phyloP scores from a whole-genome alignment of 2,888 invertebrate species.

The Amphiduros pacificus region DNA sequence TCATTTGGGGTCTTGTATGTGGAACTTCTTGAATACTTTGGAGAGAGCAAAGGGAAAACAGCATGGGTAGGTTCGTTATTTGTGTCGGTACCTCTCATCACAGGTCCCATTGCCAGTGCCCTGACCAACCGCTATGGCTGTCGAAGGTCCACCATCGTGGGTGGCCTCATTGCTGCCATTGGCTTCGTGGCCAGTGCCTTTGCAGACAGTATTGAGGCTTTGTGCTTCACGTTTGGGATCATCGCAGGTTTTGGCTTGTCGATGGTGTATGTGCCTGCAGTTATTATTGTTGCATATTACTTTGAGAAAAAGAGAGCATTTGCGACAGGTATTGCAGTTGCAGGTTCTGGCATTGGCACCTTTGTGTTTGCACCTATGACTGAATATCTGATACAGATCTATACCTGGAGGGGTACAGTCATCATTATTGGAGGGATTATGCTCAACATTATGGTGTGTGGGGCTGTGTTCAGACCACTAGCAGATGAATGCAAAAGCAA shows the following conservation, averaged over 20 bases:
- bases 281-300: constrained; percentile 58
- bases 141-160: constrained; percentile 48
- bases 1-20: constrained; percentile 62
- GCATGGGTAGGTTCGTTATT: constrained; percentile 89
- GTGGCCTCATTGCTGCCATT: constrained; percentile 48
- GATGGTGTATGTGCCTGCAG: constrained; percentile 56
- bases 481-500: constrained; percentile 38
- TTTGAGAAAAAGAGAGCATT: constrained; percentile 58
- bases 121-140: constrained; percentile 56
- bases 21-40: constrained; percentile 71
- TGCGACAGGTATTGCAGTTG: constrained; percentile 57
- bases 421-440: constrained; percentile 53
- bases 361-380: constrained; percentile 55
- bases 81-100: constrained; percentile 83
- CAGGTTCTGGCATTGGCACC: constrained; percentile 58
- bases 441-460: constrained; percentile 53
- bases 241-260: constrained; percentile 56
- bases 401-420: constrained; percentile 56
- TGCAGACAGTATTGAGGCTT: constrained; percentile 43
- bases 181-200: constrained; percentile 52
- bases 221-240: constrained; percentile 57
- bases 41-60: constrained; percentile 61
- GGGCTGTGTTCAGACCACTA: constrained; percentile 50
- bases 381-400: constrained; percentile 47
- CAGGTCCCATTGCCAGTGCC: constrained; percentile 56